Evolutionary conservation across 2,888 invertebrate species (phyloP).

Genomic region (Thera obeliscata): DNA sequence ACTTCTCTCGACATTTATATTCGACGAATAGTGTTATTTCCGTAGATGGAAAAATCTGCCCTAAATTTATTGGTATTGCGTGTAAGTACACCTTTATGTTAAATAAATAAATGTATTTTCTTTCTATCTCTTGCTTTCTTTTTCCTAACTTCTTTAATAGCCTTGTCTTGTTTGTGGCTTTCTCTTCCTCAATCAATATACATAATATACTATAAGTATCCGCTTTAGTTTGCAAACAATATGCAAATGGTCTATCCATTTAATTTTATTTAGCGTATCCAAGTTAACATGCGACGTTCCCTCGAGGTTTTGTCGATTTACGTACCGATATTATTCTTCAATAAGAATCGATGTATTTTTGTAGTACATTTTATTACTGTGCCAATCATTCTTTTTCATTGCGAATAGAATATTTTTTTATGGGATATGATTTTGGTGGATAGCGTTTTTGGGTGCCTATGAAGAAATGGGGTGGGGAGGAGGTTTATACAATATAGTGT

Average conservation of each 20-base stretch:
- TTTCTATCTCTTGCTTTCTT: too few species aligned
- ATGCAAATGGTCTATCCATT: constrained; percentile 18
- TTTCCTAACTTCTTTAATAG: background rate
- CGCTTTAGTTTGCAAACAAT: constrained; percentile 4
- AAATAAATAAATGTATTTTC: too few species aligned
- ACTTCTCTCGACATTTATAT: too few species aligned
- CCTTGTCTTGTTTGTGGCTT: background rate
- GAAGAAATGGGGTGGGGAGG: too few species aligned
- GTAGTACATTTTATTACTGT: constrained; percentile 22
- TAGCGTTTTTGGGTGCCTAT: too few species aligned
- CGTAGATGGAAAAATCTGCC: too few species aligned
- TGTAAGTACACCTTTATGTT: too few species aligned
- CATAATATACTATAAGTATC: background rate
- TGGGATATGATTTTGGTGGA: background rate
- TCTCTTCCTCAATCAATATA: background rate
- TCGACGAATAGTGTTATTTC: too few species aligned
- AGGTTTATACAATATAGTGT: too few species aligned
- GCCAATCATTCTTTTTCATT: constrained; percentile 23
- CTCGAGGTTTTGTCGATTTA: constrained; percentile 18
- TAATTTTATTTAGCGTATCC: constrained; percentile 9
- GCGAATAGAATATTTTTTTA: background rate
- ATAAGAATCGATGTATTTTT: constrained; percentile 4
- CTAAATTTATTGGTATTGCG: too few species aligned
- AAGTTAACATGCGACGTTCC: constrained; percentile 9
- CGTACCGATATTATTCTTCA: background rate